Evolutionary conservation across 2,113 vertebrate genomes (phyloP).

Genomic region (Sinocyclocheilus grahami): DNA sequence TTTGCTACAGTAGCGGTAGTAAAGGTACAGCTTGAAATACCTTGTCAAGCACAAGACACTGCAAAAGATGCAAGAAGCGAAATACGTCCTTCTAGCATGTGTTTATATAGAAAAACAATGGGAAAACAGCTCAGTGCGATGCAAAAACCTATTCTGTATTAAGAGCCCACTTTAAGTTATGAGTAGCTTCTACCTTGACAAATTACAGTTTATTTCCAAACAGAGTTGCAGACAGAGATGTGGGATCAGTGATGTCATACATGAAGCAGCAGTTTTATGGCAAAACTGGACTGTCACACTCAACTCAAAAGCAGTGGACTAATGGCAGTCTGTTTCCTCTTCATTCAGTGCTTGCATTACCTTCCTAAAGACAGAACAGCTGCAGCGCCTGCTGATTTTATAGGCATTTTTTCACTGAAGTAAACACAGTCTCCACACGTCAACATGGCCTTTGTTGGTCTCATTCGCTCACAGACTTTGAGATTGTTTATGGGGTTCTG

Average conservation of each 20-base stretch:
- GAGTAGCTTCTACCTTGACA: background rate
- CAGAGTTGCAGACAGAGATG: no score
- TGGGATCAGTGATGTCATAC: background rate
- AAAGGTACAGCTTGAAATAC: background rate
- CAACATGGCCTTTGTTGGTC: slow-evolving; percentile 29
- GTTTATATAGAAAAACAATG: background rate
- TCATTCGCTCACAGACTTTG: background rate
- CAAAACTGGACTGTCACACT: background rate
- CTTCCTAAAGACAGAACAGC: slow-evolving; percentile 6
- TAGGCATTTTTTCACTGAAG: slow-evolving; percentile 6
- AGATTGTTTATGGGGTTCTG: slow-evolving; percentile 1
- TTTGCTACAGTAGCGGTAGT: no score
- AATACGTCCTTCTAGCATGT: background rate
- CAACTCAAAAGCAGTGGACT: background rate
- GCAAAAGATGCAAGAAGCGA: background rate
- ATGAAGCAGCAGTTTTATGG: background rate
- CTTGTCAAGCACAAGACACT: background rate
- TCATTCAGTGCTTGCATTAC: background rate
- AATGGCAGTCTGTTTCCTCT: background rate
- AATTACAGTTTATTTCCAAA: no score
- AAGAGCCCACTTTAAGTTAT: background rate
- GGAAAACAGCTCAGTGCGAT: background rate
- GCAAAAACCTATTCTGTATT: background rate
- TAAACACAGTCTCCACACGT: slow-evolving; percentile 12
- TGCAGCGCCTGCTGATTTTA: slow-evolving; percentile 37